phyloP scores from a whole-genome alignment of 2,113 vertebrate species.

The Benitochromis conjunctus region DNA sequence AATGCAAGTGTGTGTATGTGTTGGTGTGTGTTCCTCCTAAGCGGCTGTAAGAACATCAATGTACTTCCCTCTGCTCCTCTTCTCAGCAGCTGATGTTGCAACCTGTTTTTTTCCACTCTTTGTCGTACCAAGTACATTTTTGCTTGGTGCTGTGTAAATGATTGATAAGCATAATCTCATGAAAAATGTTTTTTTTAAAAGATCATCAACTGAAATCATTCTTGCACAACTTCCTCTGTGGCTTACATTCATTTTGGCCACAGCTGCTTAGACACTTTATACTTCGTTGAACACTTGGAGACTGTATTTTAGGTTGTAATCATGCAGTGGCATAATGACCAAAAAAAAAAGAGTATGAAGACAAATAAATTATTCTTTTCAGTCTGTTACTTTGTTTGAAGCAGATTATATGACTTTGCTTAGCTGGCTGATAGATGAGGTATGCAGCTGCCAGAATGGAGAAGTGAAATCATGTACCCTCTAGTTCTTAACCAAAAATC shows the following conservation, averaged over 20 bases:
- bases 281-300: not conserved
- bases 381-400: not conserved
- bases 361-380: not conserved
- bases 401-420: not conserved
- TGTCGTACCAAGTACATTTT: not conserved
- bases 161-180: not conserved
- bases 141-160: not conserved
- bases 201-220: not conserved
- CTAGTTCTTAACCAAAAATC: not conserved
- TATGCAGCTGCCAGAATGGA: not conserved
- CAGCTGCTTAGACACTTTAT: not conserved
- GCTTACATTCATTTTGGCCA: not conserved
- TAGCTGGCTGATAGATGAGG: not conserved
- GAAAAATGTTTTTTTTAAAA: rapidly evolving
- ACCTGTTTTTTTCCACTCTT: not conserved
- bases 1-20: not conserved
- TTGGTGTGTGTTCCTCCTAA: not conserved
- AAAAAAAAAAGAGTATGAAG: not conserved
- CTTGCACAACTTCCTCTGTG: not conserved
- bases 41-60: not conserved
- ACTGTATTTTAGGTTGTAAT: not conserved
- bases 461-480: slow-evolving; percentile 2
- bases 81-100: not conserved
- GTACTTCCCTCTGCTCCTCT: not conserved
- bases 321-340: not conserved